These are phyloP conservation scores for Laspeyria flexula DNA, from an alignment of 2,888 invertebrate genomes.

Conservation along the genomic window DNA sequence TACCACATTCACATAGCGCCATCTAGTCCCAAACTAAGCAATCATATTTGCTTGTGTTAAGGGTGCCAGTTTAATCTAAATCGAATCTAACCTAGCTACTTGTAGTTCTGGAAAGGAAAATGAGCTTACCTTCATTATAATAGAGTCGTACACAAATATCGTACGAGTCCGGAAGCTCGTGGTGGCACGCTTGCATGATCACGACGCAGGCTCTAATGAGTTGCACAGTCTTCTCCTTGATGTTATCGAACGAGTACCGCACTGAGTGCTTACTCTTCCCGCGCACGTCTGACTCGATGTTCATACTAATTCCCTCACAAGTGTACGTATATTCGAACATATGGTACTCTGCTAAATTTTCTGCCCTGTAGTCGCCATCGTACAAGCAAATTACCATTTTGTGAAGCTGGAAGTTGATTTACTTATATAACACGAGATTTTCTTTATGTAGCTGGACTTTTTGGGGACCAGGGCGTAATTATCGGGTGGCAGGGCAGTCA, in stretches of 20 bases:
- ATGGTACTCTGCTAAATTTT: constrained; percentile 71
- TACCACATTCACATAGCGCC: no score
- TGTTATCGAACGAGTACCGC: constrained; percentile 58
- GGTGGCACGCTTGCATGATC: constrained; percentile 52
- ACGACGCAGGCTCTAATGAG: constrained; percentile 60
- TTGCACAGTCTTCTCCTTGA: constrained; percentile 54
- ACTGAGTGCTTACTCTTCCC: constrained; percentile 34
- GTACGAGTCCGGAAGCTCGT: constrained; percentile 46
- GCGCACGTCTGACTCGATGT: constrained; percentile 52
- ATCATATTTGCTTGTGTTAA: no score
- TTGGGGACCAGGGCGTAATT: no score
- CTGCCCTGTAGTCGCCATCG: constrained; percentile 60
- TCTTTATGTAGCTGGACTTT: no score
- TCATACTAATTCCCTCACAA: constrained; percentile 57
- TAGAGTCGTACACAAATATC: constrained; percentile 70
- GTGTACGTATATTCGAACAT: constrained; percentile 69
- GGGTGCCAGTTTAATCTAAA: no score
- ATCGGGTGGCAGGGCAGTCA: no score
- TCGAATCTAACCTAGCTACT: no score
- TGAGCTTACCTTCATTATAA: constrained; percentile 66
- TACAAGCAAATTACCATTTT: constrained; percentile 75
- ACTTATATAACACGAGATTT: no score
- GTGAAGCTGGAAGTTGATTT: constrained; percentile 57
- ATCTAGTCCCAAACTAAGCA: no score
- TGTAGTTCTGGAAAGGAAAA: no score